A percentile compares a stretch with the other conserved stretches of the same genome.
phyloP scores from a whole-genome alignment of 2,113 vertebrate species.

The Peromyscus californicus region DNA sequence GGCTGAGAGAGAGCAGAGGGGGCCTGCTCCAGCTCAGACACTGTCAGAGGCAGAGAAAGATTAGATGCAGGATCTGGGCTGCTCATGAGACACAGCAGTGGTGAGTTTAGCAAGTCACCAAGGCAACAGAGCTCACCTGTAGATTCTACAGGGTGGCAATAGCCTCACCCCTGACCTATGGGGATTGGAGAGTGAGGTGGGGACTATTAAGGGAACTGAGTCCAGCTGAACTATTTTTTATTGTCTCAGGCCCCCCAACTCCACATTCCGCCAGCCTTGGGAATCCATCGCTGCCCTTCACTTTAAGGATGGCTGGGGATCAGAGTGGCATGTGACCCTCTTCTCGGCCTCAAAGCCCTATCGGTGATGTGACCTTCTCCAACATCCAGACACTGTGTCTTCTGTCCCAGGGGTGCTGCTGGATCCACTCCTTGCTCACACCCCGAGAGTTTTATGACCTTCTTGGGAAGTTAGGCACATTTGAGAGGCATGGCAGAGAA shows the following conservation, averaged over 20 bases:
- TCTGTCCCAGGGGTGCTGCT: background rate
- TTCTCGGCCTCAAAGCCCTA: background rate
- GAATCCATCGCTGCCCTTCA: background rate
- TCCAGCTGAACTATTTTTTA: background rate
- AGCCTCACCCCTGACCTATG: background rate
- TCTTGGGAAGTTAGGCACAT: background rate
- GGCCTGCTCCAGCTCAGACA: background rate
- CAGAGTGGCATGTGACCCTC: background rate
- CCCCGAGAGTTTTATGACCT: background rate
- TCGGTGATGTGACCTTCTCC: background rate
- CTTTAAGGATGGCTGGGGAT: background rate
- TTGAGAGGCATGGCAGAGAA: background rate
- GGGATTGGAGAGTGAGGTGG: rapidly evolving
- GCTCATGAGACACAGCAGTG: background rate
- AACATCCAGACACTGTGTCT: background rate
- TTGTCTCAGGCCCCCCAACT: background rate
- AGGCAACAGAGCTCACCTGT: background rate
- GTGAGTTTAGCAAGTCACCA: background rate
- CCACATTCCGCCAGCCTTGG: background rate
- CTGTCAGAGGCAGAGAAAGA: background rate
- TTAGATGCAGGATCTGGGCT: background rate
- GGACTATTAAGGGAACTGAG: background rate
- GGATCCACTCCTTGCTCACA: background rate
- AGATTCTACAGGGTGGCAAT: background rate
- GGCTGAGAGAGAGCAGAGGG: background rate